Conservation (phyloP, 2,797 vertebrate genomes). For the Cygnus olor region DNA sequence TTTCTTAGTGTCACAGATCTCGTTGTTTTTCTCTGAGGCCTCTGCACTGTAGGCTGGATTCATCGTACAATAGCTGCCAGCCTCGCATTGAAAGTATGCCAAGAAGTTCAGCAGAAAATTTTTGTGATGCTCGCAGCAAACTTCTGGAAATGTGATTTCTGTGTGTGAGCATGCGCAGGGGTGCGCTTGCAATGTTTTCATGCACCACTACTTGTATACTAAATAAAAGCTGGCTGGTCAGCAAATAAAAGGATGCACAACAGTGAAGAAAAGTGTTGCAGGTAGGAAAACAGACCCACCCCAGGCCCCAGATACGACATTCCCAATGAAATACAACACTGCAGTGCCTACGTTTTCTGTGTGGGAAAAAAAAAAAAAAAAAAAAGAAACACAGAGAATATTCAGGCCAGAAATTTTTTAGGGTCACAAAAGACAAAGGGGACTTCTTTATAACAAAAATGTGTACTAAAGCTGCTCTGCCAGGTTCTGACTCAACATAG, state of each 20-base stretch:
- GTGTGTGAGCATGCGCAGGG: not conserved
- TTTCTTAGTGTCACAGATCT: not conserved
- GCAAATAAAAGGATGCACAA: not conserved
- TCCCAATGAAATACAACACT: not conserved
- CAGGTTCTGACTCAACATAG: constrained; percentile 68
- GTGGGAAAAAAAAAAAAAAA: not conserved
- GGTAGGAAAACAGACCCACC: not conserved
- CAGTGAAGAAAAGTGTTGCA: not conserved
- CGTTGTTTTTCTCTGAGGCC: not conserved
- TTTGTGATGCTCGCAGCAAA: not conserved
- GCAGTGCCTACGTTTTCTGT: not conserved
- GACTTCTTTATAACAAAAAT: constrained; percentile 59
- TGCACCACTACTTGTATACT: not conserved
- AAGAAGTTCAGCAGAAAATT: constrained; percentile 6
- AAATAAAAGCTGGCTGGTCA: not conserved
- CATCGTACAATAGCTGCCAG: constrained; percentile 3
- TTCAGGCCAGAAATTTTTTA: not conserved
- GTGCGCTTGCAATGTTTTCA: not conserved
- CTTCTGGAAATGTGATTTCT: not conserved
- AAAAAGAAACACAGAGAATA: not conserved
- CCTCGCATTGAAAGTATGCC: constrained; percentile 19
- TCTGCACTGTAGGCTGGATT: not conserved
- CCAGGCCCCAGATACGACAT: not conserved
- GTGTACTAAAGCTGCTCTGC: constrained; percentile 34
- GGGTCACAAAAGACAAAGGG: constrained; percentile 39